Percentiles rank a stretch among this genome's conserved stretches.
Evolutionary conservation across 2,113 vertebrate genomes (phyloP).

Genomic region (Limanda limanda): DNA sequence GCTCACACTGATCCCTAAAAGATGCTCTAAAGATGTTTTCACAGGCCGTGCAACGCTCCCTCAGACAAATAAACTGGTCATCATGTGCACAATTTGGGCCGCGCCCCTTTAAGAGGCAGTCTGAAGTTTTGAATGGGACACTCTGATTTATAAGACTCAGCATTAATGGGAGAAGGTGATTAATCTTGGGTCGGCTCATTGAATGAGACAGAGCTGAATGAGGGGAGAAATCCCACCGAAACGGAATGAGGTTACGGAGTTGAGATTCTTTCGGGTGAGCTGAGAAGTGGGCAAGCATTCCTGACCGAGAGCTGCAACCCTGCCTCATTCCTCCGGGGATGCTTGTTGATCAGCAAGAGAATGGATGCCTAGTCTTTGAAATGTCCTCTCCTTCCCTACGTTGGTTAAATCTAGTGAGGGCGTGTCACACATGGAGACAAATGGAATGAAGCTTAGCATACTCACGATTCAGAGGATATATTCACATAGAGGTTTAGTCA

Average conservation of each 20-base stretch:
- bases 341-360: conserved; percentile 24
- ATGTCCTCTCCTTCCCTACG: too few species aligned
- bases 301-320: conserved; percentile 46
- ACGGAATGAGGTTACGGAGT: conserved; percentile 38
- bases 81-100: background rate
- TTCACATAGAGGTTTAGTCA: conserved; percentile 14
- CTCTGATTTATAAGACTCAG: background rate
- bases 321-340: conserved; percentile 37
- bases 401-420: conserved; percentile 18
- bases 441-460: background rate
- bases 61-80: background rate
- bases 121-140: conserved; percentile 14
- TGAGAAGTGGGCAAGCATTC: conserved; percentile 63
- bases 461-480: conserved; percentile 11
- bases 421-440: conserved; percentile 8
- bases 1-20: background rate
- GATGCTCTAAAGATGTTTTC: too few species aligned
- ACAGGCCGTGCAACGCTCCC: too few species aligned
- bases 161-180: conserved; percentile 19
- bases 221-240: conserved; percentile 35
- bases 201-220: conserved; percentile 12
- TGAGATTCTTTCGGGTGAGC: conserved; percentile 24
- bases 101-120: background rate
- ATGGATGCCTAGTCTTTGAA: conserved; percentile 15
- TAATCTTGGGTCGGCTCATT: conserved; percentile 14